Base-by-base conservation (phyloP, 2,888 invertebrate species). In the Plusia festucae region DNA sequence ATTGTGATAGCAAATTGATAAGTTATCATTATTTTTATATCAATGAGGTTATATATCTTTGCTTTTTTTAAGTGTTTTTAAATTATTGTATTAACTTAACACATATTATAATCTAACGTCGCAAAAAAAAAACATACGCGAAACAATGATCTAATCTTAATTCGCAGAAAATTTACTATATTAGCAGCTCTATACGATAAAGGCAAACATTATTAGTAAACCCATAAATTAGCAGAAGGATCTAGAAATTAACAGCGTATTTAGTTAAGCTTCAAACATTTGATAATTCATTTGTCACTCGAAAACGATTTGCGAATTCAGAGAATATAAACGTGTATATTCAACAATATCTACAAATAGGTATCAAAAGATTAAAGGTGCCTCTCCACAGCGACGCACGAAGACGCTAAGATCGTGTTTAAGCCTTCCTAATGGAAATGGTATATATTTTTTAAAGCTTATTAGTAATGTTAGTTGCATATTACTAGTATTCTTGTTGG, bases 171-270 rank as follows among this genome's bases (percentile, higher is more conserved):
- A 67, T 70, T 70, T 68, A 79, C 77, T 79, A n/a, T 79, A 79
- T 70, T 62, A 65, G 18, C 53, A 68, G 63, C 58, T 67, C 60
- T 59, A 62, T 56, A 49, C 56, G 59, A 64, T 77, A 70, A 66
- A 74, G 53, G 54, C 58, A 70, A 79, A 70, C 51, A 66, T 20
- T 63, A 67, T 75, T 70, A 75, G 49, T 53, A 62, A 72, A 64
- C 46, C 68, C 66, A 79, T 79, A 79, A 65, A 77, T 79, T 79
- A 75, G 20, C 24, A 51, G 53, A 49, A 16, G 71, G 66, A 66
- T 59, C 67, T 52, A 58, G 60, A 73, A 68, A 69, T 73, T 60
- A 63, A 66, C 65, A 68, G 60, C 54, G 59, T 61, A 22, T 69
- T 74, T 62, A 60, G 56, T 74, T 66, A 40, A 74, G 60, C 60